Base-by-base conservation (phyloP, 2,113 vertebrate genomes). In the Columbina picui region DNA sequence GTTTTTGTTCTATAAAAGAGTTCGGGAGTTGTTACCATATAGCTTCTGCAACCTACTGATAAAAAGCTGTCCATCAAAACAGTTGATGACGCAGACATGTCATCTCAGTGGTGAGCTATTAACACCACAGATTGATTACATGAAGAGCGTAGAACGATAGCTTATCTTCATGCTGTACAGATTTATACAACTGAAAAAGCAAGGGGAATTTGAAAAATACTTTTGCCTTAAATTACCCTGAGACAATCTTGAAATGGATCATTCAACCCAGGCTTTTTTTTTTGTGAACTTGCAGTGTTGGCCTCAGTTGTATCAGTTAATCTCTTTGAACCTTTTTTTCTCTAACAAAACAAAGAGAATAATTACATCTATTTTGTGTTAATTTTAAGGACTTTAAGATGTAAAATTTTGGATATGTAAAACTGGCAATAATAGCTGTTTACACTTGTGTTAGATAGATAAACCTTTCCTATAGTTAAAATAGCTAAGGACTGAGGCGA, bases 31-130 rank as follows among this genome's bases (percentile, higher is more conserved):
- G 26, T 88, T 53, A 9, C 41, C 27, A 3, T 55, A 18, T 1
- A 81, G 67, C 70, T 87, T 69, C 94, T 88, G 85, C 59, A 91
- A 87, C 15, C 57, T 36, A 45, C 83, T 95, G 95, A 96, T 96
- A 95, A 96, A 91, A 93, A 85, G 45, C 82, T 85, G 78, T 91
- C 87, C 78, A 73, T 95, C 91, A 93, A 90, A 91, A 69, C 70
- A 19, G 6, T 27, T 93, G 61, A 41, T 91, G 89, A 93, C 0
- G 6, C 56, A 79, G 63, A 77, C 5, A 1, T 50, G 79, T 56
- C 78, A 61, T 85, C 75, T 90, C 55, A 36, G 50, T 80, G 45
- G 5, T 0, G 18, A 94, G 45, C 82, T 65, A 77, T 90, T 90
- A 95, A 45, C 30, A 91, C 57, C 88, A 77, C 63, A 77, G 65